Percentiles rank a stretch among this genome's conserved stretches.
phyloP scores from a whole-genome alignment of 1,140 invertebrate species.

The Zaprionus taronus region DNA sequence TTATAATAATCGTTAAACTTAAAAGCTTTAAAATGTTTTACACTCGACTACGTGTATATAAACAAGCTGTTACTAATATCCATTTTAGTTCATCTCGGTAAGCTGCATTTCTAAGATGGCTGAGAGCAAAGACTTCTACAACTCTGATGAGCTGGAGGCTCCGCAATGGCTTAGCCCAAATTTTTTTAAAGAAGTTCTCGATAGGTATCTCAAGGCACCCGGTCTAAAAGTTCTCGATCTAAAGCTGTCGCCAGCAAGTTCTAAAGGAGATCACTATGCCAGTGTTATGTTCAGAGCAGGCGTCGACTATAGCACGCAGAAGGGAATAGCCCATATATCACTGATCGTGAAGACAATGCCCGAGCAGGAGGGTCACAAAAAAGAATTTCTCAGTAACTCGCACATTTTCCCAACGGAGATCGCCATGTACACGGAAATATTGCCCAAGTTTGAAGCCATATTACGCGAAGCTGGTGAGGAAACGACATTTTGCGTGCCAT shows the following conservation, averaged over 20 bases:
- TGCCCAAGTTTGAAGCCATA: conserved; percentile 39
- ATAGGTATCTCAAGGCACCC: conserved; percentile 10
- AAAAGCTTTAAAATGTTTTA: background rate
- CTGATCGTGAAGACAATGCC: conserved; percentile 38
- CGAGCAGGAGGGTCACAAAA: conserved; percentile 31
- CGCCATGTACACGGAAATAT: conserved; percentile 34
- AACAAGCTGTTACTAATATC: background rate
- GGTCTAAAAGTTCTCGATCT: conserved; percentile 24
- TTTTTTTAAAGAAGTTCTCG: conserved; percentile 39
- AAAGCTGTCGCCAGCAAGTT: conserved; percentile 41
- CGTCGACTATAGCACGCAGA: conserved; percentile 26
- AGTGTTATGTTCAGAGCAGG: conserved; percentile 57
- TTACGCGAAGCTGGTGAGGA: conserved; percentile 33
- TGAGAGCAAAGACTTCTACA: conserved; percentile 15
- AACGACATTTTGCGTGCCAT: conserved; percentile 12
- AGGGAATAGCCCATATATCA: background rate
- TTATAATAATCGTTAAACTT: background rate
- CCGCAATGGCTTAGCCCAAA: conserved; percentile 36
- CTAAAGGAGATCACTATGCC: conserved; percentile 59
- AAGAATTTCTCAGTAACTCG: conserved; percentile 27
- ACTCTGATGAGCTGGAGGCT: conserved; percentile 43
- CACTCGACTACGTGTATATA: background rate
- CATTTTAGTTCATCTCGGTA: background rate
- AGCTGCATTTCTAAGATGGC: conserved; percentile 32
- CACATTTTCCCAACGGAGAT: conserved; percentile 40